These are phyloP conservation scores for Lydus trimaculatus DNA, from an alignment of 2,888 invertebrate genomes.

Conservation along the genomic window DNA sequence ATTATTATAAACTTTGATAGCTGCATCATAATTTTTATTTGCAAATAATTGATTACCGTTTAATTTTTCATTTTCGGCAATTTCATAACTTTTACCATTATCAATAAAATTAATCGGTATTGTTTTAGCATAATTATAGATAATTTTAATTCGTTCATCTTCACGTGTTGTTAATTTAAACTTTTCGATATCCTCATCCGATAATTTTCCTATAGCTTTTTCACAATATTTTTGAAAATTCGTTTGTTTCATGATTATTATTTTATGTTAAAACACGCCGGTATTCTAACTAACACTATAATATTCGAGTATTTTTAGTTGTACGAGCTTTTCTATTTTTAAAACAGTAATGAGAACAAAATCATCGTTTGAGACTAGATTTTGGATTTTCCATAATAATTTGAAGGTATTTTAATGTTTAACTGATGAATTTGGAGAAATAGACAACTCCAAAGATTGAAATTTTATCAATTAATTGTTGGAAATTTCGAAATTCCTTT, in stretches of 20 bases:
- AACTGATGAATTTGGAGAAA: background rate
- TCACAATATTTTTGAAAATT: constrained; percentile 71
- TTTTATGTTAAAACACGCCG: background rate
- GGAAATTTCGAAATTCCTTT: background rate
- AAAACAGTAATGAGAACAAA: background rate
- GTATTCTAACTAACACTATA: background rate
- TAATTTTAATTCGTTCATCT: constrained; percentile 70
- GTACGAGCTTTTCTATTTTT: constrained; percentile 1
- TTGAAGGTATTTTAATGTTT: background rate
- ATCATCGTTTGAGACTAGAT: background rate
- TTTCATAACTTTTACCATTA: constrained; percentile 65
- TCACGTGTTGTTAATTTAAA: constrained; percentile 71
- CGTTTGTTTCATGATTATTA: constrained; percentile 13
- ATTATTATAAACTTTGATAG: constrained; percentile 74
- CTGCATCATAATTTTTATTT: constrained; percentile 72
- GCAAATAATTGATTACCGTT: constrained; percentile 78
- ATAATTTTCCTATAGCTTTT: constrained; percentile 57
- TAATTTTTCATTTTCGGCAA: constrained; percentile 71
- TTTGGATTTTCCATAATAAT: background rate
- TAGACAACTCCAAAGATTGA: background rate
- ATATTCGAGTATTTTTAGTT: background rate
- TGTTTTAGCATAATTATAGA: constrained; percentile 60
- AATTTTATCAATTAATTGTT: background rate
- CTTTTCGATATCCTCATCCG: constrained; percentile 67
- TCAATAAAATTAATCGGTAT: constrained; percentile 55